A percentile compares a stretch with the other conserved stretches of the same genome.
phyloP scores from a whole-genome alignment of 2,797 vertebrate species.

The Miichthys miiuy region DNA sequence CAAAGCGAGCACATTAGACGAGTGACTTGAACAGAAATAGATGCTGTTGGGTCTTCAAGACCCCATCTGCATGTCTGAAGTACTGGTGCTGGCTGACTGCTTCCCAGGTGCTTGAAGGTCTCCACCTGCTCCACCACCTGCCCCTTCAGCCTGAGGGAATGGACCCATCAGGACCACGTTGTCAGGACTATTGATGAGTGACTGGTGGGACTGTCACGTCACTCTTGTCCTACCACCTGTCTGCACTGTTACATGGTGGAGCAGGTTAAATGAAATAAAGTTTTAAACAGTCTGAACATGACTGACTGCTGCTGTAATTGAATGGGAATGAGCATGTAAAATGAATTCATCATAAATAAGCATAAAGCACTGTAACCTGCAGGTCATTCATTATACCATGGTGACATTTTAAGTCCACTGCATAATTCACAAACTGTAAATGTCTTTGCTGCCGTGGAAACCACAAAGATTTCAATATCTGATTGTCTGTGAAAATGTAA shows the following conservation, averaged over 20 bases:
- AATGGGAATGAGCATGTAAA: not conserved
- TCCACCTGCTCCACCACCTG: slow-evolving; percentile 38
- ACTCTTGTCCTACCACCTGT: not conserved
- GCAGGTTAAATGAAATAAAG: not conserved
- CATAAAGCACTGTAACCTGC: not conserved
- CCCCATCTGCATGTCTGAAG: slow-evolving; percentile 15
- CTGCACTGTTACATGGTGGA: not conserved
- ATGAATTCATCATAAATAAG: not conserved
- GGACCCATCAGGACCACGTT: slow-evolving; percentile 10
- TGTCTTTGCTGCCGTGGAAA: not conserved
- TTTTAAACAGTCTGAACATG: no score
- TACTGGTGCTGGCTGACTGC: not conserved
- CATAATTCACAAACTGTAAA: not conserved
- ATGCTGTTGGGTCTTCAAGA: slow-evolving; percentile 1
- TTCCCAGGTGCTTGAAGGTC: slow-evolving; percentile 24
- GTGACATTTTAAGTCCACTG: not conserved
- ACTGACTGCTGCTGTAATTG: not conserved
- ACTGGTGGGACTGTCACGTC: not conserved
- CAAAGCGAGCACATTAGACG: not conserved
- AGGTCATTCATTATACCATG: not conserved
- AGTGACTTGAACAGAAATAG: not conserved
- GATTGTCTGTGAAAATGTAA: not conserved
- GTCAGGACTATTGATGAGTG: slow-evolving; percentile 16
- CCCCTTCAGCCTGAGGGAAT: slow-evolving; percentile 6
- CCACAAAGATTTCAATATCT: no score